Evolutionary conservation across 1,140 invertebrate genomes (phyloP).

Genomic region (Orchesella cincta): DNA sequence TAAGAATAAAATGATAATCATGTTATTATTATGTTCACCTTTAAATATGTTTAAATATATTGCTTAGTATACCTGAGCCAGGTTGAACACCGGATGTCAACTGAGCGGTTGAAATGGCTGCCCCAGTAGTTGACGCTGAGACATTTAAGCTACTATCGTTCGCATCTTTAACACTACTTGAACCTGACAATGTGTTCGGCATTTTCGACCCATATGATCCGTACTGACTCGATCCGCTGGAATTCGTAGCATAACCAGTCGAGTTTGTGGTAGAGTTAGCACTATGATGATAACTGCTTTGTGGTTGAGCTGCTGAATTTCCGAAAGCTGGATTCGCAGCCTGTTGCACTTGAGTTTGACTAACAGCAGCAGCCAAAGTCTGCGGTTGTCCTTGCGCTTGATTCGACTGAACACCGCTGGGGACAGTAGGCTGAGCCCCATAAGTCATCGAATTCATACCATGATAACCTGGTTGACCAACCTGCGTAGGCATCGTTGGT

Average conservation of each 20-base stretch:
- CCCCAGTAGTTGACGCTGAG: conserved; percentile 32
- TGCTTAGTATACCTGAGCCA: conserved; percentile 46
- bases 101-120: conserved; percentile 39
- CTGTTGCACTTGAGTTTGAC: conserved; percentile 27
- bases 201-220: conserved; percentile 42
- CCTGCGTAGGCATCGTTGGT: conserved; percentile 12
- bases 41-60: background rate
- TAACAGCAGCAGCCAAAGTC: background rate
- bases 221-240: conserved; percentile 43
- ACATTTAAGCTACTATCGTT: conserved; percentile 38
- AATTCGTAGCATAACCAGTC: conserved; percentile 34
- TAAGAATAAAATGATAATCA: conserved; percentile 3
- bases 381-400: conserved; percentile 31
- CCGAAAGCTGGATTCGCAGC: background rate
- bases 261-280: conserved; percentile 24
- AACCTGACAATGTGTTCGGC: conserved; percentile 11
- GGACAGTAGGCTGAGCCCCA: conserved; percentile 33
- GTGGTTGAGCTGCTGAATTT: background rate
- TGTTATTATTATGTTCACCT: background rate
- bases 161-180: conserved; percentile 35
- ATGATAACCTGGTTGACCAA: conserved; percentile 15
- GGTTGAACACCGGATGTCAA: conserved; percentile 40
- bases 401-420: conserved; percentile 27
- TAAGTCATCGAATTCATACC: conserved; percentile 28
- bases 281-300: conserved; percentile 32